Evolutionary conservation across 2,797 vertebrate species (phyloP).

Genomic region (Discoglossus pictus): DNA sequence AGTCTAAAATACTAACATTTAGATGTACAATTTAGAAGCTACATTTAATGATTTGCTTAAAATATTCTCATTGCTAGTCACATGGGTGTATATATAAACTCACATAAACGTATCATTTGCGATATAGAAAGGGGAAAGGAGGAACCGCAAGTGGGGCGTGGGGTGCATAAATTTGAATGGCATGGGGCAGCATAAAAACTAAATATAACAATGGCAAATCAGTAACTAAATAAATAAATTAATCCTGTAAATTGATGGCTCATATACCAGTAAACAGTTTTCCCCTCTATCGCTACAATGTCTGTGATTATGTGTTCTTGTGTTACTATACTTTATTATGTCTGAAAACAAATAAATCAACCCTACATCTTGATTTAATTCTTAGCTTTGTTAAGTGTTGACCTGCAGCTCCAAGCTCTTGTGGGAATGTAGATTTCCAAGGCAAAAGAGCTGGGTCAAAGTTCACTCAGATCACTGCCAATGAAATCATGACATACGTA

Average conservation of each 20-base stretch:
- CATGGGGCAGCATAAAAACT: too few species aligned
- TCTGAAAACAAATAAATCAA: constrained; percentile 45
- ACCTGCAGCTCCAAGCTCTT: constrained; percentile 43
- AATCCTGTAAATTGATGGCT: constrained; percentile 12
- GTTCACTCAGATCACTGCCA: constrained; percentile 40
- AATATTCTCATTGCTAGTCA: too few species aligned
- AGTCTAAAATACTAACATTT: too few species aligned
- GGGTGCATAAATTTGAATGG: too few species aligned
- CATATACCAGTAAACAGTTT: not conserved
- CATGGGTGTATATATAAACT: too few species aligned
- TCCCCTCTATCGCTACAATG: constrained; percentile 8
- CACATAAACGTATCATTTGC: too few species aligned
- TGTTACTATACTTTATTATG: constrained; percentile 15
- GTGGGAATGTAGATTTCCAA: constrained; percentile 30
- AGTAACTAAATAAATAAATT: too few species aligned
- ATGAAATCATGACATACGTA: constrained; percentile 48
- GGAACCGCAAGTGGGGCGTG: too few species aligned
- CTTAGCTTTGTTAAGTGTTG: constrained; percentile 24
- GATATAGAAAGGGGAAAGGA: too few species aligned
- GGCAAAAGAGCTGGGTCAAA: constrained; percentile 36
- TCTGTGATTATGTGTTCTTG: constrained; percentile 35
- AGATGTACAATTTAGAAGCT: too few species aligned
- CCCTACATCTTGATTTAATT: constrained; percentile 46
- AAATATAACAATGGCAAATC: too few species aligned
- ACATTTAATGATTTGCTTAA: too few species aligned